Conservation (phyloP, 2,888 invertebrate genomes). For the Xanthia icteritia region DNA sequence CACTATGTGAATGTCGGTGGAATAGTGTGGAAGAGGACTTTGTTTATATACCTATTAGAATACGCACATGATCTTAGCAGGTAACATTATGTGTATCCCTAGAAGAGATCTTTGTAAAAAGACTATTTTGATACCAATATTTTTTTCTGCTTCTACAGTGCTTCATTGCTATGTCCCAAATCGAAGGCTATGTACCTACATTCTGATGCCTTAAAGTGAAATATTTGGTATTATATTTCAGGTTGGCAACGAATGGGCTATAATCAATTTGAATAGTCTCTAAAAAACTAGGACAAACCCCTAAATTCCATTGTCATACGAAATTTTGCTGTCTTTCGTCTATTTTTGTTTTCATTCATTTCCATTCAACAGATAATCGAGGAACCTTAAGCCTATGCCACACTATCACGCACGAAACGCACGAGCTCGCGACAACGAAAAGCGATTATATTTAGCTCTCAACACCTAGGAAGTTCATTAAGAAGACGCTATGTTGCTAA, state of each 20-base stretch:
- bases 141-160: too few relatives aligned
- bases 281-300: neutral
- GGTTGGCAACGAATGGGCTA: neutral
- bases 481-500: slow-evolving; percentile 75
- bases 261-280: neutral
- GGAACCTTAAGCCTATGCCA: slow-evolving; percentile 62
- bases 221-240: neutral
- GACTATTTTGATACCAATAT: neutral
- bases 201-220: neutral
- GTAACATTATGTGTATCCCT: neutral
- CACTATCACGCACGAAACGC: slow-evolving; percentile 43
- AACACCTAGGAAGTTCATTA: slow-evolving; percentile 83
- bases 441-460: slow-evolving; percentile 77
- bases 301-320: neutral
- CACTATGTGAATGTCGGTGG: slow-evolving; percentile 38
- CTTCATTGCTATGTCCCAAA: neutral
- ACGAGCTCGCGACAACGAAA: slow-evolving; percentile 62
- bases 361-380: neutral
- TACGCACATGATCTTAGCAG: neutral
- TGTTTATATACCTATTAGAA: neutral
- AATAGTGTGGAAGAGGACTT: slow-evolving; percentile 27
- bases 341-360: neutral
- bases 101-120: neutral
- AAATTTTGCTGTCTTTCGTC: too few relatives aligned
- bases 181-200: too few relatives aligned